A percentile compares a stretch with the other conserved stretches of the same genome.
Conservation (phyloP, 2,113 vertebrate species). For the Buteo buteo region DNA sequence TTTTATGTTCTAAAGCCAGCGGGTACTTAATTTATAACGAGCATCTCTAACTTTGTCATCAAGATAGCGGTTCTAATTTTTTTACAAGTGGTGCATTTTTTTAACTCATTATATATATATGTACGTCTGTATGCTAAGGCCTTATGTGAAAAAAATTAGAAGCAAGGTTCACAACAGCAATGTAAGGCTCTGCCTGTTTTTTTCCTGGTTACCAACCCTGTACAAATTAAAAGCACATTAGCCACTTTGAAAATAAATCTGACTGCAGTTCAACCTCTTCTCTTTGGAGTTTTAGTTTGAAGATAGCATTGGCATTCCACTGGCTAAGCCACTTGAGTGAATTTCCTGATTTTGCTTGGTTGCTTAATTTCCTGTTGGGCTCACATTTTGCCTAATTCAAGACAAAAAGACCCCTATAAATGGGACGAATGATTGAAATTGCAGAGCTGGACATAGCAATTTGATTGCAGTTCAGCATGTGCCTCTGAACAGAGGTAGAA, state of each 20-base stretch:
- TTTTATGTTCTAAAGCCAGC: background rate
- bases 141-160: background rate
- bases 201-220: background rate
- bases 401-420: conserved; percentile 58
- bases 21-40: background rate
- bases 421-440: conserved; percentile 44
- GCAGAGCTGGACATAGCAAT: conserved; percentile 41
- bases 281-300: conserved; percentile 40
- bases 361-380: conserved; percentile 66
- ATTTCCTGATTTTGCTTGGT: conserved; percentile 64
- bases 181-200: background rate
- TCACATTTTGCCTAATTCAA: conserved; percentile 61
- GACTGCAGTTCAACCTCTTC: background rate
- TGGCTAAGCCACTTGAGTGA: conserved; percentile 51
- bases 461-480: conserved; percentile 33
- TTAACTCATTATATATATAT: background rate
- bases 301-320: conserved; percentile 49
- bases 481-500: conserved; percentile 22
- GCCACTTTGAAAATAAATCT: conserved; percentile 49
- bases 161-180: background rate
- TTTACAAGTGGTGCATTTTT: background rate
- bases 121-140: background rate
- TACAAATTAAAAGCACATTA: conserved; percentile 65
- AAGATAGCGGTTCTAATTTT: background rate
- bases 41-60: background rate